Evolutionary conservation across 2,113 vertebrate species (phyloP).

Genomic region (Neopipo cinnamomea): DNA sequence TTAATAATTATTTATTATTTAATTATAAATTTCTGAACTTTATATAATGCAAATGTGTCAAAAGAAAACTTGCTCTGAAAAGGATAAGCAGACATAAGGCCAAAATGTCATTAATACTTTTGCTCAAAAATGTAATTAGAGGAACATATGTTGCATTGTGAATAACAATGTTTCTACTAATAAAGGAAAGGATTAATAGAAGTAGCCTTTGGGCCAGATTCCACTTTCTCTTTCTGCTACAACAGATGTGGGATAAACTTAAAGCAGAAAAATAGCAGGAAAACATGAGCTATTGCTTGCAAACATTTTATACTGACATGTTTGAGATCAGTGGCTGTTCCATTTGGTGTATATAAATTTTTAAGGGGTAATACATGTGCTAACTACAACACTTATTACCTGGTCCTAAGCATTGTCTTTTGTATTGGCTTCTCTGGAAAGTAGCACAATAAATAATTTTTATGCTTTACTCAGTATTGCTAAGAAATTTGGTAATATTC

Average conservation of each 20-base stretch:
- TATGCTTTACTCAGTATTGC: not conserved
- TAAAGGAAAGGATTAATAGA: not conserved
- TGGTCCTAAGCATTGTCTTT: not conserved
- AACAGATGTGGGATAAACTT: not conserved
- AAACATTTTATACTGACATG: not conserved
- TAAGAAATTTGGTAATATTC: not conserved
- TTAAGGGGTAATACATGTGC: not conserved
- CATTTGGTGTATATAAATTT: not conserved
- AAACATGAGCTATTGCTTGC: not conserved
- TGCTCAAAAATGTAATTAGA: not conserved
- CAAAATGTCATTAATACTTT: slow-evolving; percentile 9
- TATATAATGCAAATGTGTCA: not conserved
- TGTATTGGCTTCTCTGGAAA: not conserved
- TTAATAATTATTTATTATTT: not conserved
- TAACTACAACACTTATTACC: not conserved
- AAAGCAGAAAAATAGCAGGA: not conserved
- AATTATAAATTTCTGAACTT: not conserved
- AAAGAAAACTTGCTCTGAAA: slow-evolving; percentile 20
- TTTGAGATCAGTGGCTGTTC: not conserved
- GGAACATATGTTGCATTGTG: not conserved
- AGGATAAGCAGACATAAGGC: not conserved
- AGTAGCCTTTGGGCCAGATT: not conserved
- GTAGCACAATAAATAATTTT: not conserved
- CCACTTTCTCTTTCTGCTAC: not conserved
- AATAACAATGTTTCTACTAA: not conserved